phyloP scores from a whole-genome alignment of 2,888 invertebrate species.

The Sarcophaga variegata region DNA sequence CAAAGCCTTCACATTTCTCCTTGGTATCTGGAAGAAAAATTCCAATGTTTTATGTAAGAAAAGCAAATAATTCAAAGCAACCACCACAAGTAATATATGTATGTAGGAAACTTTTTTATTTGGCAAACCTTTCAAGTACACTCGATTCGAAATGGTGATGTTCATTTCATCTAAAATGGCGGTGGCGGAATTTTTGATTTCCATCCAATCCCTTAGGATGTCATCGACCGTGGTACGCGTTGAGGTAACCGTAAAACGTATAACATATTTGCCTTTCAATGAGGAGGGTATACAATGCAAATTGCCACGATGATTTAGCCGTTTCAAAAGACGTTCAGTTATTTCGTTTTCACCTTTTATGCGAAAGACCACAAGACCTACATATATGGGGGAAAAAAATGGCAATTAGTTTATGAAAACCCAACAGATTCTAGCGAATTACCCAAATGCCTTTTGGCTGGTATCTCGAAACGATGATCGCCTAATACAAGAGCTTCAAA shows the following conservation, averaged over 20 bases:
- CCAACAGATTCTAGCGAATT: not conserved
- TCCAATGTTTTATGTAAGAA: too few relatives aligned
- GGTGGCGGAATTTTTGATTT: conserved; percentile 88
- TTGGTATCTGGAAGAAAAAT: conserved; percentile 86
- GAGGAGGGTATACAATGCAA: conserved; percentile 97
- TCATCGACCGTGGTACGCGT: conserved; percentile 90
- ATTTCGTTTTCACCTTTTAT: conserved; percentile 92
- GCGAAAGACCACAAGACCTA: conserved; percentile 94
- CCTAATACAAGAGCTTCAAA: conserved; percentile 93
- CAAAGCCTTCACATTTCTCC: conserved; percentile 92
- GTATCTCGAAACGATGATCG: conserved; percentile 94
- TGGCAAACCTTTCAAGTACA: conserved; percentile 88
- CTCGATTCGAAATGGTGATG: conserved; percentile 84
- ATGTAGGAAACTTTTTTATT: not conserved
- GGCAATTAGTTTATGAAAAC: not conserved
- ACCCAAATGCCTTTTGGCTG: conserved; percentile 90
- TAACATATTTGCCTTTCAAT: conserved; percentile 94
- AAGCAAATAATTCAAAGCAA: too few relatives aligned
- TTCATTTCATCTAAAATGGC: conserved; percentile 87
- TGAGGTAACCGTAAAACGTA: conserved; percentile 95
- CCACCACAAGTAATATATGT: too few relatives aligned
- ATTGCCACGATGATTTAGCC: conserved; percentile 92
- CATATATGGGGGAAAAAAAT: conserved; percentile 49
- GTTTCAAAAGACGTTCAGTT: conserved; percentile 93
- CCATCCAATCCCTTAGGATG: conserved; percentile 92